Conservation (phyloP, 92 coral and sea anemone genomes). For the Phenganax stokvisi region DNA sequence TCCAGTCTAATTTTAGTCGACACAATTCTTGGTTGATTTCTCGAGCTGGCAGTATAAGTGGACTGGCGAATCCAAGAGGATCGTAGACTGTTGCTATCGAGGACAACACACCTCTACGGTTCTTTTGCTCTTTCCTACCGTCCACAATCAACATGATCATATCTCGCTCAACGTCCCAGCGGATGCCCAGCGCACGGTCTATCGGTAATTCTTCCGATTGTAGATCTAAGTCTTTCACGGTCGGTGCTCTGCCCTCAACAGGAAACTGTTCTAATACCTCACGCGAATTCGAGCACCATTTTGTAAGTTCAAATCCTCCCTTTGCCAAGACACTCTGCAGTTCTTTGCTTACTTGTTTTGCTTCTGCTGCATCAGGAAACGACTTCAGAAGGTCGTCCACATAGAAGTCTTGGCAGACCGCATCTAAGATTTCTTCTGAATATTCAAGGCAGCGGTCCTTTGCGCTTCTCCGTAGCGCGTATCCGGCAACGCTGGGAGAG, state of each 20-base stretch:
- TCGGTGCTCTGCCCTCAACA: no score
- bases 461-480: constrained; percentile 34
- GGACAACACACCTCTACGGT: constrained; percentile 52
- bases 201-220: no score
- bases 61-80: constrained; percentile 59
- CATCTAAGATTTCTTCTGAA: not conserved
- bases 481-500: constrained; percentile 38
- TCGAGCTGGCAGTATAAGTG: constrained; percentile 53
- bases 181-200: no score
- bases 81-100: constrained; percentile 58
- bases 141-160: no score
- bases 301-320: not conserved
- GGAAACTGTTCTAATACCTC: no score
- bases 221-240: no score
- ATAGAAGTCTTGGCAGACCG: constrained; percentile 24
- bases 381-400: constrained; percentile 38
- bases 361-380: constrained; percentile 33
- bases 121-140: no score
- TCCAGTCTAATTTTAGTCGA: constrained; percentile 55
- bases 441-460: not conserved
- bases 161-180: no score
- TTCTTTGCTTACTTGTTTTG: no score
- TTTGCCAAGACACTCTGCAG: no score
- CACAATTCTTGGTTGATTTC: constrained; percentile 64
- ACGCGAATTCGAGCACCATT: no score